Conservation (phyloP, 2,888 invertebrate genomes). For the Isoperla grammatica region DNA sequence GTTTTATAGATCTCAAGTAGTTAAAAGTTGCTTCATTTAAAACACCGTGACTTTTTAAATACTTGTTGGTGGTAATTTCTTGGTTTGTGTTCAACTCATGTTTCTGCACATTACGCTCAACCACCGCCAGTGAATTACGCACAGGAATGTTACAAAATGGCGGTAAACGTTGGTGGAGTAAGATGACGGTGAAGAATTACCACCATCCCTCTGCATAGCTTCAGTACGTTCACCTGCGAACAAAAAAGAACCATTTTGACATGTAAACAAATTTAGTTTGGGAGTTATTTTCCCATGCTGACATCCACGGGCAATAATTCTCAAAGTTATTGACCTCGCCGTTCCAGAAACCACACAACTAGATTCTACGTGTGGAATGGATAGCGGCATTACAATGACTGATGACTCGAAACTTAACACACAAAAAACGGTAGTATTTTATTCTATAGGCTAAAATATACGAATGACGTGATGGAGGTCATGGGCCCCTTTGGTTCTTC, state of each 20-base stretch:
- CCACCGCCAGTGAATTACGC: constrained; percentile 1
- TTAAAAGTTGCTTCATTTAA: too few relatives aligned
- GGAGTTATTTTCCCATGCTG: neutral
- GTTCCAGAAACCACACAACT: neutral
- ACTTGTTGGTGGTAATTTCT: too few relatives aligned
- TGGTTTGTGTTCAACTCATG: too few relatives aligned
- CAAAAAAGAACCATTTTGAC: constrained; percentile 35
- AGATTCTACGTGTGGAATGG: neutral
- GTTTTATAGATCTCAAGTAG: too few relatives aligned
- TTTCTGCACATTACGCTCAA: neutral
- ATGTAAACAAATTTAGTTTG: neutral
- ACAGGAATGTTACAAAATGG: neutral
- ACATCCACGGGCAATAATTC: neutral
- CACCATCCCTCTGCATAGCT: constrained; percentile 59
- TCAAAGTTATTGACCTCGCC: neutral
- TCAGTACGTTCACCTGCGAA: constrained; percentile 52
- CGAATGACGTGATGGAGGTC: neutral
- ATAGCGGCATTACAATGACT: neutral
- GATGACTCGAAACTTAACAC: constrained; percentile 12
- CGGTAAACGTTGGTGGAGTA: neutral
- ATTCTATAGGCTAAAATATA: constrained; percentile 2
- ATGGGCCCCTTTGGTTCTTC: neutral
- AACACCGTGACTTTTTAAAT: too few relatives aligned
- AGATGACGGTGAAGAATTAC: constrained; percentile 1
- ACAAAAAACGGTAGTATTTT: constrained; percentile 9